Conservation (phyloP, 1,140 invertebrate species). For the Eriocheir sinensis region DNA sequence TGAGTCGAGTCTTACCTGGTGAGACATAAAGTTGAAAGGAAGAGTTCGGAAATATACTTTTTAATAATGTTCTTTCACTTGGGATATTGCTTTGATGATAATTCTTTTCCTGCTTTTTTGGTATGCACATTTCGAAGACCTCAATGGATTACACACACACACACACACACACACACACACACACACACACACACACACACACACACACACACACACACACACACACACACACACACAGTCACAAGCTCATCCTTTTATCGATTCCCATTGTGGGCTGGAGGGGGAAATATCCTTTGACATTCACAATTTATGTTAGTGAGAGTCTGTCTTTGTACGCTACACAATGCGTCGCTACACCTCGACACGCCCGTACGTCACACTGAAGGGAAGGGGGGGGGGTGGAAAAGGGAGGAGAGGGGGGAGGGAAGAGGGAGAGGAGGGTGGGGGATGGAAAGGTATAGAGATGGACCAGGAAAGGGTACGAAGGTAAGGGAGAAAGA, state of each 20-base stretch:
- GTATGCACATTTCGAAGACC: too few relatives aligned
- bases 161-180: too few relatives aligned
- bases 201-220: constrained; percentile 16
- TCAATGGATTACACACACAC: too few relatives aligned
- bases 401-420: background rate
- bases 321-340: background rate
- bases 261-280: background rate
- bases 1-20: too few relatives aligned
- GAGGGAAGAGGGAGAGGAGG: background rate
- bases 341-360: background rate
- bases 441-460: background rate
- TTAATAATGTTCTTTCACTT: too few relatives aligned
- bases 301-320: constrained; percentile 17
- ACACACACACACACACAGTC: constrained; percentile 12
- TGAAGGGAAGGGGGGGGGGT: background rate
- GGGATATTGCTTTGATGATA: too few relatives aligned
- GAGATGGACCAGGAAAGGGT: background rate
- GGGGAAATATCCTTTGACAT: constrained; percentile 16
- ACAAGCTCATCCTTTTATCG: constrained; percentile 12
- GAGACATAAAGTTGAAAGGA: too few relatives aligned
- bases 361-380: background rate
- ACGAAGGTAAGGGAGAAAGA: background rate
- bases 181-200: background rate
- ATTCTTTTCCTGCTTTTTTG: too few relatives aligned
- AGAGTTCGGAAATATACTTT: too few relatives aligned